Percentiles rank a stretch among this genome's conserved stretches.
These are phyloP conservation scores for Zaprionus tsacasi DNA, from an alignment of 1,140 invertebrate species.

Conservation along the genomic window DNA sequence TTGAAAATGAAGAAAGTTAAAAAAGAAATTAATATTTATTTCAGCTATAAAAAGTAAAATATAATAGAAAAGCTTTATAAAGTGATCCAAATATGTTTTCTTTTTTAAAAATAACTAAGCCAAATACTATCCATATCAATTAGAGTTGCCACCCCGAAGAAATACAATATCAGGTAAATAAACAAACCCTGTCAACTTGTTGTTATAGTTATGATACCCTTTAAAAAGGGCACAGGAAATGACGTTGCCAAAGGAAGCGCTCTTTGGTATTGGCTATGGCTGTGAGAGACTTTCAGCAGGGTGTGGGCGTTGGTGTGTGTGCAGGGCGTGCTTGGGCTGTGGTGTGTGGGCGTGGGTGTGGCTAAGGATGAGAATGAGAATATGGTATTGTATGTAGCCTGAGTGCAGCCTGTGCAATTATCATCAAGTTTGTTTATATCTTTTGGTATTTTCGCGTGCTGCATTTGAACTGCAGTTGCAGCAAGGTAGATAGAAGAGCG, in stretches of 20 bases:
- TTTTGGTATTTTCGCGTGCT: conserved; percentile 42
- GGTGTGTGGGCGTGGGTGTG: conserved; percentile 51
- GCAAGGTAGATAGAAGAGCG: neutral
- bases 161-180: too few relatives aligned
- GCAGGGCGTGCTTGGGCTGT: conserved; percentile 15
- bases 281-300: conserved; percentile 36
- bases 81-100: too few relatives aligned
- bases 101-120: too few relatives aligned
- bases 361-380: conserved; percentile 16
- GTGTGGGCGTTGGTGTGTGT: conserved; percentile 33
- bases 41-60: too few relatives aligned
- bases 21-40: too few relatives aligned
- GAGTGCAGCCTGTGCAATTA: conserved; percentile 29
- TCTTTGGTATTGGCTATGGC: conserved; percentile 12
- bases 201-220: conserved; percentile 18
- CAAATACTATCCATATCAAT: too few relatives aligned
- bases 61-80: too few relatives aligned
- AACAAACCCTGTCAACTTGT: too few relatives aligned
- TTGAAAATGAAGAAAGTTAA: too few relatives aligned
- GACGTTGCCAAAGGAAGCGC: conserved; percentile 35
- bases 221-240: conserved; percentile 36
- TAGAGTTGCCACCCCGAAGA: too few relatives aligned
- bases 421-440: conserved; percentile 43
- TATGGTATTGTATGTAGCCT: neutral
- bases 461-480: conserved; percentile 43